Conservation (phyloP, 2,113 vertebrate genomes). For the Saguinus imperator region DNA sequence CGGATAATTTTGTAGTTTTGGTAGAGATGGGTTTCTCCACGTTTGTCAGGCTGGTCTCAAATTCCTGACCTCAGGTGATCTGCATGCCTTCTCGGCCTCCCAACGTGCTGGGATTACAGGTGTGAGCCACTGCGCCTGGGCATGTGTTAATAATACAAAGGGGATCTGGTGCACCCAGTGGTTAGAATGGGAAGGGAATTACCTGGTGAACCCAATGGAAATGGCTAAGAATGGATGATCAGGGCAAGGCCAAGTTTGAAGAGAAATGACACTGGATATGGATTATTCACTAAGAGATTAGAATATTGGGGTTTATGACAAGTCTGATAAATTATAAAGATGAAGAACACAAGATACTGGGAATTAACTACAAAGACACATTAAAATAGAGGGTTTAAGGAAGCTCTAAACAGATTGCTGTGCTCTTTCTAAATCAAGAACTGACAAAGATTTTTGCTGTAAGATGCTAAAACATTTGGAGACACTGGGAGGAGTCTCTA, state of each 20-base stretch:
- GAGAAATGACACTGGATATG: not conserved
- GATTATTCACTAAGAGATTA: no score
- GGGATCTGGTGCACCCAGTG: not conserved
- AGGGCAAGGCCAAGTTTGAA: not conserved
- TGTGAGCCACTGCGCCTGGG: no score
- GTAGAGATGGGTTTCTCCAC: no score
- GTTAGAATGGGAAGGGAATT: not conserved
- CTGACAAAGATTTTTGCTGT: not conserved
- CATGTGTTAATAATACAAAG: not conserved
- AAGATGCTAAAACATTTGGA: not conserved
- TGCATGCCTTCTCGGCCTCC: accelerated
- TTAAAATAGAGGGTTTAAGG: not conserved
- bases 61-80: no score
- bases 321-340: not conserved
- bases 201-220: not conserved
- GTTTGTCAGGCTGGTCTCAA: no score
- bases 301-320: not conserved
- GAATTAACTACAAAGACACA: not conserved
- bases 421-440: not conserved
- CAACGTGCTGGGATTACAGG: no score
- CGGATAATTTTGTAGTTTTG: no score
- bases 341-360: not conserved
- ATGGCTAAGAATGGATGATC: not conserved
- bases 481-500: not conserved
- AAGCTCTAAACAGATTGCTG: not conserved